phyloP scores from a whole-genome alignment of 2,888 invertebrate species.

The Hyposoter didymator region DNA sequence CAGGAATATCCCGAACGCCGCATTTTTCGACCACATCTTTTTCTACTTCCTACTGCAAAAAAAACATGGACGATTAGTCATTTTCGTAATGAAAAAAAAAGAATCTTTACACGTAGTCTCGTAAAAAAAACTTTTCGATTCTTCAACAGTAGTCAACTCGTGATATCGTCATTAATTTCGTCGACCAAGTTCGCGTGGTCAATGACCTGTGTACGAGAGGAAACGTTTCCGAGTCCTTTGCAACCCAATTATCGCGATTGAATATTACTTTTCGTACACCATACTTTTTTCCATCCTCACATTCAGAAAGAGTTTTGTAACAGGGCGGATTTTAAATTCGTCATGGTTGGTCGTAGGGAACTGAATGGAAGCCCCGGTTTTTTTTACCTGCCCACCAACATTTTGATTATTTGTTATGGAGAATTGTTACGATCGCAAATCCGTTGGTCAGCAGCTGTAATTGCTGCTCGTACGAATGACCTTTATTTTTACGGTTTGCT shows the following conservation, averaged over 20 bases:
- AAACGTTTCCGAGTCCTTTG: background rate
- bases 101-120: background rate
- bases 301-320: background rate
- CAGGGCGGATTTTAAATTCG: background rate
- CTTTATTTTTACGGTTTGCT: background rate
- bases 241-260: background rate
- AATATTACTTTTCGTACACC: background rate
- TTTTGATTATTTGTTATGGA: background rate
- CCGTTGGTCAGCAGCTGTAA: background rate
- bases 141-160: background rate
- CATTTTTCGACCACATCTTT: slow-evolving; percentile 35
- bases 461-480: background rate
- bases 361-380: background rate
- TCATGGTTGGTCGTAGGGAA: background rate
- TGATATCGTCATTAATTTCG: background rate
- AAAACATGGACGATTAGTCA: background rate
- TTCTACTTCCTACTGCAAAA: slow-evolving; percentile 26
- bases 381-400: background rate
- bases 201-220: background rate
- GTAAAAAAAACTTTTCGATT: background rate
- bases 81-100: background rate
- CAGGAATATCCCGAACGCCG: slow-evolving; percentile 18
- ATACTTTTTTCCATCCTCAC: background rate
- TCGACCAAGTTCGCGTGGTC: background rate
- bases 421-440: background rate